Conservation (phyloP, 1,140 invertebrate species). For the Agraylea sexmaculata region DNA sequence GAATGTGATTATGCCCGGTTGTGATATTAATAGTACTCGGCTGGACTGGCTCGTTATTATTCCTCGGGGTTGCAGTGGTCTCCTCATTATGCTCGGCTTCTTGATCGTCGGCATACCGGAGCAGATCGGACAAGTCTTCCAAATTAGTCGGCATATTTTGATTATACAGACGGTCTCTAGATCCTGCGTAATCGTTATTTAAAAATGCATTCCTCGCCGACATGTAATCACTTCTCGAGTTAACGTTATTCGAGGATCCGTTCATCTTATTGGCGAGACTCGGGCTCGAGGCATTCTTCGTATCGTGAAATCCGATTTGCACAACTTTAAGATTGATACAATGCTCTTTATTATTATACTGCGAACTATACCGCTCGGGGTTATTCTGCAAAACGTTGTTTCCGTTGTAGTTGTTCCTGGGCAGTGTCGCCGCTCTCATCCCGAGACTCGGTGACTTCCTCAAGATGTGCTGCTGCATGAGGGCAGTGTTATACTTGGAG, state of each 20-base stretch:
- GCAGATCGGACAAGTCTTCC: conserved; percentile 59
- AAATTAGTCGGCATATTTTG: conserved; percentile 43
- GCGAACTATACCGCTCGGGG: conserved; percentile 37
- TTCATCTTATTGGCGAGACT: conserved; percentile 40
- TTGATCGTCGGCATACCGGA: conserved; percentile 54
- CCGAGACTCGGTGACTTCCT: conserved; percentile 42
- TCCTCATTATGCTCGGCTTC: conserved; percentile 37
- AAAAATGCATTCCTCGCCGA: conserved; percentile 10
- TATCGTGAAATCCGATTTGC: conserved; percentile 32
- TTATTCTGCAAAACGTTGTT: conserved; percentile 33
- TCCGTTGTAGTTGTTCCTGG: conserved; percentile 52
- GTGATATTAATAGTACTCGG: conserved; percentile 33
- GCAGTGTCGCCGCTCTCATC: conserved; percentile 54
- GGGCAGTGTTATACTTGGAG: conserved; percentile 12
- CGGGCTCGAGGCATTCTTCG: conserved; percentile 36
- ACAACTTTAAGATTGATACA: conserved; percentile 40
- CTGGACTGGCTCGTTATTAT: conserved; percentile 26
- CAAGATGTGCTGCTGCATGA: conserved; percentile 20
- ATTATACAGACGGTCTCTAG: conserved; percentile 13
- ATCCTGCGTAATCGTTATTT: conserved; percentile 29
- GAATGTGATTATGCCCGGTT: conserved; percentile 23
- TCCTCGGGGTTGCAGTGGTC: conserved; percentile 33
- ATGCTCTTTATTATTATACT: conserved; percentile 40
- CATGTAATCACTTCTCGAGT: conserved; percentile 8
- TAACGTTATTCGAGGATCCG: conserved; percentile 14